Evolutionary conservation across 2,888 invertebrate species (phyloP).

Genomic region (Acleris cristana): DNA sequence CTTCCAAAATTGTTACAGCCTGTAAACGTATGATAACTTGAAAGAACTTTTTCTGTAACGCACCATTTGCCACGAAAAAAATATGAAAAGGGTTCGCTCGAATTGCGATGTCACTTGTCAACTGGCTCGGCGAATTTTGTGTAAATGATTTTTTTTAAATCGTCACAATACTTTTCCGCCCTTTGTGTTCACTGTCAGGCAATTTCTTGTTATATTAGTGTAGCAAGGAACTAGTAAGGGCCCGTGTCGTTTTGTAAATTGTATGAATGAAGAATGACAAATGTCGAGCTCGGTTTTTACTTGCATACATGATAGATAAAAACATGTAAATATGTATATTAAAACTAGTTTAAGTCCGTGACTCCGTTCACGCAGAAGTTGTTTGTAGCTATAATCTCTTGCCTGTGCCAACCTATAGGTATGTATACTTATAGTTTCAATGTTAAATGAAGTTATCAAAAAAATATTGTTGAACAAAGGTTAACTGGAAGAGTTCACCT

Average conservation of each 20-base stretch:
- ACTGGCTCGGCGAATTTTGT: constrained; percentile 47
- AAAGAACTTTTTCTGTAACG: constrained; percentile 59
- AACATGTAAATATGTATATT: too few species aligned
- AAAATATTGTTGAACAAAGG: too few species aligned
- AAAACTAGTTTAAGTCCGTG: too few species aligned
- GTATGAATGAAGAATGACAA: constrained; percentile 18
- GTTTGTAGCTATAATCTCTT: too few species aligned
- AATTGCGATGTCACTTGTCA: constrained; percentile 69
- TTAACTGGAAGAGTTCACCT: too few species aligned
- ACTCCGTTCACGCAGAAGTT: too few species aligned
- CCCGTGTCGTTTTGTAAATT: constrained; percentile 22
- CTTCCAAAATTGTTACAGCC: constrained; percentile 9
- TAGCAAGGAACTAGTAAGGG: constrained; percentile 11
- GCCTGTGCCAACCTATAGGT: too few species aligned
- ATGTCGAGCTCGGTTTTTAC: too few species aligned
- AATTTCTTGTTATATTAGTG: constrained; percentile 30
- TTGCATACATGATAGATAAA: too few species aligned
- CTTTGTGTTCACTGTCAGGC: constrained; percentile 34
- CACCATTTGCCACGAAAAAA: constrained; percentile 62
- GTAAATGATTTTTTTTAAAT: constrained; percentile 40
- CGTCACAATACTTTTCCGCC: constrained; percentile 33
- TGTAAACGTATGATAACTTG: constrained; percentile 46
- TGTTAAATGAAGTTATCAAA: too few species aligned
- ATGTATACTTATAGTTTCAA: too few species aligned
- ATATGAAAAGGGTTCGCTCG: constrained; percentile 67